Evolutionary conservation across 2,888 invertebrate species (phyloP).

Genomic region (Tinea pellionella): DNA sequence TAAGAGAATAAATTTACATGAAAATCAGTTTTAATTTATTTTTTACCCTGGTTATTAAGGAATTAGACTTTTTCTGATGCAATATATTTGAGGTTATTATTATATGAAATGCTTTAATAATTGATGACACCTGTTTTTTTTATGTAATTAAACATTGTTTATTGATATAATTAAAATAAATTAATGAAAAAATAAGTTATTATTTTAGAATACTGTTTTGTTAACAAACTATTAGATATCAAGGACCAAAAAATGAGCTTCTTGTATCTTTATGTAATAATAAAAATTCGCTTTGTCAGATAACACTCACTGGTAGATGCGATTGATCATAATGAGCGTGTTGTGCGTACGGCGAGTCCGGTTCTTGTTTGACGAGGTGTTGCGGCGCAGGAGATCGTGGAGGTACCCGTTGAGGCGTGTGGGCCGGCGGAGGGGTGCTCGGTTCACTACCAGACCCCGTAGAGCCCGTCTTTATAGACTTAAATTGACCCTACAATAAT

Average conservation of each 20-base stretch:
- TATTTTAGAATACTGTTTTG: too few relatives aligned
- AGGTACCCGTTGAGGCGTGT: constrained; percentile 37
- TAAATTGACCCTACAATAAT: constrained; percentile 38
- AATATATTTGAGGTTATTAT: too few relatives aligned
- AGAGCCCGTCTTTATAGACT: constrained; percentile 46
- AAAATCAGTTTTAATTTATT: too few relatives aligned
- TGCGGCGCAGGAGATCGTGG: constrained; percentile 49
- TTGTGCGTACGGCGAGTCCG: constrained; percentile 57
- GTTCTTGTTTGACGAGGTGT: constrained; percentile 73
- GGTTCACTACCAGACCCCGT: constrained; percentile 62
- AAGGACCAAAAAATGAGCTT: neutral
- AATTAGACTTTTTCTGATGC: too few relatives aligned
- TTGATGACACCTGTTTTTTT: too few relatives aligned
- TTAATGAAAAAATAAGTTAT: too few relatives aligned
- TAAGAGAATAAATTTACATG: too few relatives aligned
- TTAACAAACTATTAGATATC: too few relatives aligned
- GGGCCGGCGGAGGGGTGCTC: constrained; percentile 62
- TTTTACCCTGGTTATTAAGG: too few relatives aligned
- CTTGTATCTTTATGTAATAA: neutral
- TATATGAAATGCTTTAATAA: too few relatives aligned
- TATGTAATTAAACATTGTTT: too few relatives aligned
- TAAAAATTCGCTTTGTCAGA: neutral
- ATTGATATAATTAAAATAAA: too few relatives aligned
- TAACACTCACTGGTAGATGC: constrained; percentile 44
- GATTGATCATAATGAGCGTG: constrained; percentile 50